Evolutionary conservation across 2,113 vertebrate genomes (phyloP).

Genomic region (Epinephelus moara): DNA sequence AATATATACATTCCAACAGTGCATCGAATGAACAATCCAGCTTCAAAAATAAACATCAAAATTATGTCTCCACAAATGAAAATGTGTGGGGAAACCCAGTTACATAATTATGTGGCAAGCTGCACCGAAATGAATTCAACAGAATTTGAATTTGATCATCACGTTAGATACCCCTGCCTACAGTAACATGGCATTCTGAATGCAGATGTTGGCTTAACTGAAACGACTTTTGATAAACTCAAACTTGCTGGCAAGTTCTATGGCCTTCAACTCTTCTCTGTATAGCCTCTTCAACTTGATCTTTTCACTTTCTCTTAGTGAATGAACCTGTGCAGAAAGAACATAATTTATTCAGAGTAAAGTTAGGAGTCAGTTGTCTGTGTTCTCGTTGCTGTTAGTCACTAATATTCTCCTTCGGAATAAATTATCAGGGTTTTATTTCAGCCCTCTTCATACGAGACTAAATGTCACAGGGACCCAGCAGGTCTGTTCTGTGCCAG

Average conservation of each 20-base stretch:
- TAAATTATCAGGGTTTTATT: not conserved
- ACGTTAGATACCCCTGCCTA: not conserved
- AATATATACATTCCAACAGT: too few species aligned
- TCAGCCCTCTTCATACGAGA: not conserved
- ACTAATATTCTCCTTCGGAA: not conserved
- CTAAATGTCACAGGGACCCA: constrained; percentile 15
- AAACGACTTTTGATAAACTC: not conserved
- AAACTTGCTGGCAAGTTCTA: not conserved
- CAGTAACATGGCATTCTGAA: not conserved
- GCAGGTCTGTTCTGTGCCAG: not conserved
- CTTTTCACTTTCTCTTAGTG: too few species aligned
- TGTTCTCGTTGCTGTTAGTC: not conserved
- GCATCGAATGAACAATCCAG: too few species aligned
- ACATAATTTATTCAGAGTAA: not conserved
- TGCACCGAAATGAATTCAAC: too few species aligned
- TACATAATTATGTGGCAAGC: too few species aligned
- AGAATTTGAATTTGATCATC: not conserved
- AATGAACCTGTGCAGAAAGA: not conserved
- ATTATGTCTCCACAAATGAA: too few species aligned
- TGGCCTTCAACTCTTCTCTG: not conserved
- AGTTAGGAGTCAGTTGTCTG: not conserved
- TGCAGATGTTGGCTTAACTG: not conserved
- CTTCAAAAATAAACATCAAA: too few species aligned
- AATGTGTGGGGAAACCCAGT: too few species aligned
- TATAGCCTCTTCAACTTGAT: not conserved